A percentile compares a stretch with the other conserved stretches of the same genome.
phyloP scores from a whole-genome alignment of 37 sponge, comb jelly and placozoan species.

The Trichoplax adhaerens region DNA sequence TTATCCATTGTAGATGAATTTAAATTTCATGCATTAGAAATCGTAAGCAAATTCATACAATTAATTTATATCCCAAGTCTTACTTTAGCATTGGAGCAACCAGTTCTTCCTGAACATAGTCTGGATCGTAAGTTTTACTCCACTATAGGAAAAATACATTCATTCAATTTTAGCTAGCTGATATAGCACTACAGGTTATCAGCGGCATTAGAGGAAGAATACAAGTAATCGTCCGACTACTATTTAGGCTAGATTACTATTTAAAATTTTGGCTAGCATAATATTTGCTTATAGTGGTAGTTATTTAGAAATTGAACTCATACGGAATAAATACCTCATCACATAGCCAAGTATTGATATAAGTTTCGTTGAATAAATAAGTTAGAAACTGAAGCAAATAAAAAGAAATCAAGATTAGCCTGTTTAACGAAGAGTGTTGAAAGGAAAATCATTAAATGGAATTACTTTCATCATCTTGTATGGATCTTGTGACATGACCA shows the following conservation, averaged over 20 bases:
- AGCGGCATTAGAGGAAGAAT: no score
- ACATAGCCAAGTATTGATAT: slow-evolving; percentile 47
- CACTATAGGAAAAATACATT: slow-evolving; percentile 13
- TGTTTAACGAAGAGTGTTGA: slow-evolving; percentile 10
- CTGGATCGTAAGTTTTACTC: slow-evolving; percentile 40
- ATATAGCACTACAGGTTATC: no score
- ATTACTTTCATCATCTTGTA: slow-evolving; percentile 35
- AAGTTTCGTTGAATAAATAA: slow-evolving; percentile 31
- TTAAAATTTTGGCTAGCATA: no score
- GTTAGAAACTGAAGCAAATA: slow-evolving; percentile 39
- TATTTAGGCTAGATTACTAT: no score
- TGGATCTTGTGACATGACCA: slow-evolving; percentile 41
- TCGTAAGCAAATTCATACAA: not conserved
- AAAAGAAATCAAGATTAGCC: slow-evolving; percentile 5
- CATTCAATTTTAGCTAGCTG: no score
- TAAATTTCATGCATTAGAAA: slow-evolving; percentile 2
- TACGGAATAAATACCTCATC: slow-evolving; percentile 36
- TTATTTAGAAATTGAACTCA: not conserved
- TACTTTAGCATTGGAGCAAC: slow-evolving; percentile 15
- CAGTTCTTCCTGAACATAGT: slow-evolving; percentile 30
- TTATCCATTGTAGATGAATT: not conserved
- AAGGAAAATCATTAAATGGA: not conserved
- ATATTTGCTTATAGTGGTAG: no score
- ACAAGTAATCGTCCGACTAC: no score
- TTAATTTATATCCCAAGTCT: not conserved